A percentile compares a stretch with the other conserved stretches of the same genome.
Conservation (phyloP, 1,140 invertebrate species). For the Bombus waltoni region DNA sequence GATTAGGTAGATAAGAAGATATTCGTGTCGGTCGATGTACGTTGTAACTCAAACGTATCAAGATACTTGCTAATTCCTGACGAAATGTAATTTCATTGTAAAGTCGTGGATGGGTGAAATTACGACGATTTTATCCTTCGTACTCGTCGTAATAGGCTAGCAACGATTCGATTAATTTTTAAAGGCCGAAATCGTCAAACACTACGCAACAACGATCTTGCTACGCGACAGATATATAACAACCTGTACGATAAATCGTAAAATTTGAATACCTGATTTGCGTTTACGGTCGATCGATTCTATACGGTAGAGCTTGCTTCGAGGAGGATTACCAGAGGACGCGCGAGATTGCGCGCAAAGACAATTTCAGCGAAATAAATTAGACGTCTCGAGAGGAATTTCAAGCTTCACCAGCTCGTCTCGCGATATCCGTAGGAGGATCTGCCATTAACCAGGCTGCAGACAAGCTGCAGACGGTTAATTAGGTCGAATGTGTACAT, state of each 20-base stretch:
- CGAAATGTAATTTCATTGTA: too few species aligned
- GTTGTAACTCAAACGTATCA: neutral
- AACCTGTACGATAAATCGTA: too few species aligned
- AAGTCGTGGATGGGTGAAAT: too few species aligned
- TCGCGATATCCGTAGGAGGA: neutral
- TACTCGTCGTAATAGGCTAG: too few species aligned
- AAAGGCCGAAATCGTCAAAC: too few species aligned
- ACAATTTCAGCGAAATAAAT: neutral
- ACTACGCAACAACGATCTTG: rapidly evolving
- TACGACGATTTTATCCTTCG: too few species aligned
- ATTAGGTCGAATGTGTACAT: slow-evolving; percentile 3
- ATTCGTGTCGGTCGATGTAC: neutral
- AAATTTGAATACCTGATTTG: too few species aligned
- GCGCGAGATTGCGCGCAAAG: neutral
- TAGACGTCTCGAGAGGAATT: neutral
- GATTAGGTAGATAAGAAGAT: neutral
- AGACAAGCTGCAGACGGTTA: neutral
- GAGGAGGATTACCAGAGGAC: neutral
- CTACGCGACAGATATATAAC: too few species aligned
- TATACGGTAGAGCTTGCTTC: too few species aligned
- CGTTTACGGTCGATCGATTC: too few species aligned
- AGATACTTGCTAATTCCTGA: neutral
- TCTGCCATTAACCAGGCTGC: neutral
- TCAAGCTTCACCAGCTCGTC: neutral
- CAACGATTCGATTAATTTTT: too few species aligned